Conservation (phyloP, 2,797 vertebrate genomes). For the Ara ararauna region DNA sequence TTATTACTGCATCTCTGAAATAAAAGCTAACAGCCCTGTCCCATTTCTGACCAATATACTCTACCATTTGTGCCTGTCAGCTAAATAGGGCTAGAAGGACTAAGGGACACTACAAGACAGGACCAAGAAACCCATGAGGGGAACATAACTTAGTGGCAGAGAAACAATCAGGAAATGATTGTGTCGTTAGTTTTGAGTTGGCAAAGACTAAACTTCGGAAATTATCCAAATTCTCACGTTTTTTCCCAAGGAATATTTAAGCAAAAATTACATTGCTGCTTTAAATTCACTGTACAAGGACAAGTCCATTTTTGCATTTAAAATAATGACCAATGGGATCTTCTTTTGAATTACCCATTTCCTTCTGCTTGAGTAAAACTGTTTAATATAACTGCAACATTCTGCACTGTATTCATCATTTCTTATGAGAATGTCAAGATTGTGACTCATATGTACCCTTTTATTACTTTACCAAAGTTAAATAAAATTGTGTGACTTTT, state of each 20-base stretch:
- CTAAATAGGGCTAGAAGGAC: slow-evolving; percentile 20
- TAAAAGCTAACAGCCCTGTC: slow-evolving; percentile 7
- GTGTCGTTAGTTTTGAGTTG: neutral
- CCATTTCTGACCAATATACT: neutral
- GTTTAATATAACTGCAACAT: slow-evolving; percentile 71
- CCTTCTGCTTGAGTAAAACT: slow-evolving; percentile 65
- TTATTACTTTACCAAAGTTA: slow-evolving; percentile 81
- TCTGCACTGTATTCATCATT: slow-evolving; percentile 70
- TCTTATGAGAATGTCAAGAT: slow-evolving; percentile 72
- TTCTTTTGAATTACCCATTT: slow-evolving; percentile 32
- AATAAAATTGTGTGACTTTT: slow-evolving; percentile 79
- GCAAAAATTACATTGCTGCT: slow-evolving; percentile 61
- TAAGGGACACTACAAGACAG: neutral
- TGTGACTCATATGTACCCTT: slow-evolving; percentile 75
- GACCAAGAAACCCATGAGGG: neutral
- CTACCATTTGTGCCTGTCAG: slow-evolving; percentile 47
- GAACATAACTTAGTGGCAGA: neutral
- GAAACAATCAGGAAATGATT: neutral
- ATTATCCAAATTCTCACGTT: neutral
- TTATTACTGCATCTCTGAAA: slow-evolving; percentile 1
- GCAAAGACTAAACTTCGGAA: neutral
- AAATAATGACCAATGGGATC: slow-evolving; percentile 32
- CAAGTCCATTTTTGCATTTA: neutral
- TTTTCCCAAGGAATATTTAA: neutral
- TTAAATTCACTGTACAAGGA: slow-evolving; percentile 49